Conservation (phyloP, 2,797 vertebrate genomes). For the Todus mexicanus region DNA sequence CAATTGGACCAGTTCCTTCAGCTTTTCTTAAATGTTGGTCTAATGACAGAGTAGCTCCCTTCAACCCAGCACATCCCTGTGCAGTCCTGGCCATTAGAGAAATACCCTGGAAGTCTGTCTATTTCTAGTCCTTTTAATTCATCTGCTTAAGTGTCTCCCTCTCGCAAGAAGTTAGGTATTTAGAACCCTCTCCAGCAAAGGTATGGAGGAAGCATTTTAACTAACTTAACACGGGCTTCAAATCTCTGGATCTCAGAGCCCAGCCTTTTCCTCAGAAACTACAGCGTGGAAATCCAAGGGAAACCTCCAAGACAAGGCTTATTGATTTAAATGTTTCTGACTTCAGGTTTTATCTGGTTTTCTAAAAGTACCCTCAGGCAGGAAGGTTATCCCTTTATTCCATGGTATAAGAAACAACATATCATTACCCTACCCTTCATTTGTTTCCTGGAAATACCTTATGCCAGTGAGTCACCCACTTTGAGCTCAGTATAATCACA, state of each 20-base stretch:
- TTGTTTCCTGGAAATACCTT: conserved; percentile 40
- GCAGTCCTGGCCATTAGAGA: not conserved
- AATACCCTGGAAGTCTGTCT: not conserved
- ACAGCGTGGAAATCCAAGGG: not conserved
- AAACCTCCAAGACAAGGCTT: not conserved
- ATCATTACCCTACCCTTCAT: not conserved
- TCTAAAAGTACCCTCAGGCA: not conserved
- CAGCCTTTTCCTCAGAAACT: not conserved
- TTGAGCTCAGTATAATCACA: not conserved
- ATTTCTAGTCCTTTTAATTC: not conserved
- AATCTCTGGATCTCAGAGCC: not conserved
- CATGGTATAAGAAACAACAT: not conserved
- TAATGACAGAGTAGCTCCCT: not conserved
- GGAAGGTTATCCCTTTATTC: not conserved
- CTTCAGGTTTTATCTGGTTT: not conserved
- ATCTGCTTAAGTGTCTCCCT: not conserved
- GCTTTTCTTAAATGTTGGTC: not conserved
- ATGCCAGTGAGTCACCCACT: not conserved
- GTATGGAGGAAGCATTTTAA: not conserved
- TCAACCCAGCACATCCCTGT: not conserved
- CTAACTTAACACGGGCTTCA: not conserved
- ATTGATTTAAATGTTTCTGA: not conserved
- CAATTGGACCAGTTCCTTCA: not conserved
- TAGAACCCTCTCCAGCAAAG: not conserved
- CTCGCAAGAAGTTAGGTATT: not conserved